Conservation (phyloP, 2,888 invertebrate genomes). For the Zygaena filipendulae region DNA sequence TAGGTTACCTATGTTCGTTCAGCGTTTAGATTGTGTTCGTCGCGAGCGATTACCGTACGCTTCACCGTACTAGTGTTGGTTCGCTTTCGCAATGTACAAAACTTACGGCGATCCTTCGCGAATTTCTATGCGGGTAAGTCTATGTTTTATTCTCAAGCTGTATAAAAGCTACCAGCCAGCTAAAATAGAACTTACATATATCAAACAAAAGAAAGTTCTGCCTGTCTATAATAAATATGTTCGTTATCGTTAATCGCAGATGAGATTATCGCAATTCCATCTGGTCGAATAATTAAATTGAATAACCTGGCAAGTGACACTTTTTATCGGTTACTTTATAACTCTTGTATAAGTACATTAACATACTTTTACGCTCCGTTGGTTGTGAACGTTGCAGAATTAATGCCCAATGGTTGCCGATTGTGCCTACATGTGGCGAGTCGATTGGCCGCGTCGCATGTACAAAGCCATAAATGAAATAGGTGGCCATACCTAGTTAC, state of each 20-base stretch:
- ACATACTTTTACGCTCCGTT: slow-evolving; percentile 43
- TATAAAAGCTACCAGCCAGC: no score
- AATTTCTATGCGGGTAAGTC: slow-evolving; percentile 44
- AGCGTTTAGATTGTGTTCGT: slow-evolving; percentile 43
- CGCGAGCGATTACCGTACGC: slow-evolving; percentile 38
- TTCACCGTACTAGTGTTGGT: slow-evolving; percentile 41
- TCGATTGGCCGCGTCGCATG: slow-evolving; percentile 33
- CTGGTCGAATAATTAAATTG: slow-evolving; percentile 27
- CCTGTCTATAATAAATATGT: no score
- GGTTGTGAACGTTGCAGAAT: slow-evolving; percentile 42
- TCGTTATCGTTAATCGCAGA: no score
- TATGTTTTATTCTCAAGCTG: slow-evolving; percentile 14
- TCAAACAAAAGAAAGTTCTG: no score
- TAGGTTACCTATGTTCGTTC: slow-evolving; percentile 26
- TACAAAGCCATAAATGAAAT: slow-evolving; percentile 45
- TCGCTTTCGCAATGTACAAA: slow-evolving; percentile 43
- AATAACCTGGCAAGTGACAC: slow-evolving; percentile 28
- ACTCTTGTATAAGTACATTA: slow-evolving; percentile 35
- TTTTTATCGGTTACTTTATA: slow-evolving; percentile 31
- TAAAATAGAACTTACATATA: no score
- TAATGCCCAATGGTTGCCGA: slow-evolving; percentile 33
- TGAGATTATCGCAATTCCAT: slow-evolving; percentile 23
- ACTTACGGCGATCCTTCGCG: slow-evolving; percentile 32
- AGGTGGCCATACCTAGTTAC: no score
- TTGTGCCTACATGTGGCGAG: slow-evolving; percentile 36